Evolutionary conservation across 2,888 invertebrate genomes (phyloP).

Genomic region (Acanthopleura granulata): DNA sequence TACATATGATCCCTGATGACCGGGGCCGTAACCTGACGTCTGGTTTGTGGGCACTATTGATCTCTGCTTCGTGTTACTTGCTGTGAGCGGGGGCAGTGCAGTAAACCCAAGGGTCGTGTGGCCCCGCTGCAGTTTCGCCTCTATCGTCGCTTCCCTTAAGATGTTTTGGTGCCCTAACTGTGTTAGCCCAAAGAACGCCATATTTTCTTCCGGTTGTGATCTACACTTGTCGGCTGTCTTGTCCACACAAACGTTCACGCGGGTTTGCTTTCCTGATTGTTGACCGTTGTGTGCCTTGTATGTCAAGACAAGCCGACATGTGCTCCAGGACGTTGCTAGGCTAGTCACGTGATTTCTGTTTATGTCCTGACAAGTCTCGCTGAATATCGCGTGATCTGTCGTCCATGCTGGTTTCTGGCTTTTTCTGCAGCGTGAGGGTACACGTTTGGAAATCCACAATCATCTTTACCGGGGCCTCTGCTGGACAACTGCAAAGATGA

Average conservation of each 20-base stretch:
- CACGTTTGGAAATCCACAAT: neutral
- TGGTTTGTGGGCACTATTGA: slow-evolving; percentile 62
- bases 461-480: neutral
- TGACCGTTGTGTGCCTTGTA: slow-evolving; percentile 5
- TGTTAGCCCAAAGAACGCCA: slow-evolving; percentile 67
- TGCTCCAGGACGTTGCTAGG: neutral
- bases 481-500: slow-evolving; percentile 22
- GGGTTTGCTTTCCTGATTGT: neutral
- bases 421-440: neutral
- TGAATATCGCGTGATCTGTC: neutral
- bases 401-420: neutral
- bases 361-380: neutral
- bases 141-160: slow-evolving; percentile 56
- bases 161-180: slow-evolving; percentile 66
- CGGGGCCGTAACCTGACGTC: slow-evolving; percentile 59
- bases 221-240: neutral
- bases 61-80: slow-evolving; percentile 45
- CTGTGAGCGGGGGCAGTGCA: slow-evolving; percentile 58
- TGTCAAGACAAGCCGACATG: slow-evolving; percentile 7
- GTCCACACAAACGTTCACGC: neutral
- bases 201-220: slow-evolving; percentile 27
- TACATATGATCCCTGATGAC: slow-evolving; percentile 57
- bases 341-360: neutral
- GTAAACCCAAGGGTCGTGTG: slow-evolving; percentile 54
- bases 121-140: slow-evolving; percentile 47